Conservation (phyloP, 2,888 invertebrate genomes). For the Drosophila antonietae region DNA sequence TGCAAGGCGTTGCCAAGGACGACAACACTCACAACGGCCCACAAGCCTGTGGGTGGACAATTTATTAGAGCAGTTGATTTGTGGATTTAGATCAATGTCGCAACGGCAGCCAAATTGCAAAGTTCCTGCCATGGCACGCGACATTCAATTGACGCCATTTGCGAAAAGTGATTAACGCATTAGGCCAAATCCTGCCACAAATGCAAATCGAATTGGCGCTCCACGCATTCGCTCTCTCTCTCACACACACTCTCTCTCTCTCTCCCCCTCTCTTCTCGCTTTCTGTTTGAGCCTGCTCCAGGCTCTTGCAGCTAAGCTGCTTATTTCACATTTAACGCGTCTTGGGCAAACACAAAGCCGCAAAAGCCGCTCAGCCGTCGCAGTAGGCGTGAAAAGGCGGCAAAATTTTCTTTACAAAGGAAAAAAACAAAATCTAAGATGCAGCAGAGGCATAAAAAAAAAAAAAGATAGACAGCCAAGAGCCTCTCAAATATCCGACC, state of each 20-base stretch:
- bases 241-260: neutral
- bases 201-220: slow-evolving; percentile 69
- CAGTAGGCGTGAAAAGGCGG: slow-evolving; percentile 75
- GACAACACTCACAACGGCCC: slow-evolving; percentile 6
- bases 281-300: slow-evolving; percentile 22
- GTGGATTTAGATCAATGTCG: slow-evolving; percentile 52
- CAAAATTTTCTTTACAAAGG: slow-evolving; percentile 47
- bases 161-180: slow-evolving; percentile 77
- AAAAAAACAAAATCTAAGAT: too few relatives aligned
- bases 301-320: slow-evolving; percentile 67
- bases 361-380: slow-evolving; percentile 34
- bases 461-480: neutral
- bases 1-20: slow-evolving; percentile 72
- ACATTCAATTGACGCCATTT: slow-evolving; percentile 70
- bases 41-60: slow-evolving; percentile 45
- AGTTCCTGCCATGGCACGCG: slow-evolving; percentile 73
- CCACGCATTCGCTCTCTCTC: neutral
- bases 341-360: slow-evolving; percentile 62
- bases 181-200: slow-evolving; percentile 41
- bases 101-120: slow-evolving; percentile 56
- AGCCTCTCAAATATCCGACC: slow-evolving; percentile 12
- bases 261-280: neutral
- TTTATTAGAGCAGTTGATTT: slow-evolving; percentile 76
- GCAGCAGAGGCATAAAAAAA: neutral
- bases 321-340: slow-evolving; percentile 80